These are phyloP conservation scores for Trigoniulus corallinus DNA, from an alignment of 1,140 invertebrate species.

Conservation along the genomic window DNA sequence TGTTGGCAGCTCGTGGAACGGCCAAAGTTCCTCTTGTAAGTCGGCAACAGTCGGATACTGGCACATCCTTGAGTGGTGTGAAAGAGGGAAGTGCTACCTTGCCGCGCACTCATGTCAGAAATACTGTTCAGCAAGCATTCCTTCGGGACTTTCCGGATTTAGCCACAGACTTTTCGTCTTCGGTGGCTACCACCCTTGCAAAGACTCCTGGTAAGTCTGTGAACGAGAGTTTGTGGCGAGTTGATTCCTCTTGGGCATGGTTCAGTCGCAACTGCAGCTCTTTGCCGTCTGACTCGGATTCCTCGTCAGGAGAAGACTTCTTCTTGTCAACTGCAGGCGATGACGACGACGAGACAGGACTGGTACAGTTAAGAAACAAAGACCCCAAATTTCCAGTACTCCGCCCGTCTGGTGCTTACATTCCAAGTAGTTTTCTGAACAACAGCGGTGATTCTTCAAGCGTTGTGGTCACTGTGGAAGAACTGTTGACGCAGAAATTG, in stretches of 20 bases:
- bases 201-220: slow-evolving; percentile 10
- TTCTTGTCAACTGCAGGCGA: neutral
- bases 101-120: too few species aligned
- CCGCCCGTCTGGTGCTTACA: too few species aligned
- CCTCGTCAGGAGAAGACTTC: slow-evolving; percentile 1
- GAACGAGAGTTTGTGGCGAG: slow-evolving; percentile 51
- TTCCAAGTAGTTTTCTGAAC: neutral
- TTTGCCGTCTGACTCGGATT: neutral
- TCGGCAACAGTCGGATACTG: too few species aligned
- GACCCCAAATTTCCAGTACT: slow-evolving; percentile 5
- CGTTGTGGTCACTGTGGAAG: slow-evolving; percentile 22
- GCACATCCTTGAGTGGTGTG: too few species aligned
- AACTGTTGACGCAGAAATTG: slow-evolving; percentile 26
- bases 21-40: too few species aligned
- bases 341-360: neutral
- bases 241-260: slow-evolving; percentile 75
- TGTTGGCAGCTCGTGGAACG: too few species aligned
- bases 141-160: too few species aligned
- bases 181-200: too few species aligned
- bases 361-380: neutral
- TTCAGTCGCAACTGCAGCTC: slow-evolving; percentile 33
- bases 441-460: neutral
- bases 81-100: too few species aligned
- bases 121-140: too few species aligned
- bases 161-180: too few species aligned